Evolutionary conservation across 53 echinoderm and acorn worm genomes (phyloP).

Genomic region (Crossaster papposus): DNA sequence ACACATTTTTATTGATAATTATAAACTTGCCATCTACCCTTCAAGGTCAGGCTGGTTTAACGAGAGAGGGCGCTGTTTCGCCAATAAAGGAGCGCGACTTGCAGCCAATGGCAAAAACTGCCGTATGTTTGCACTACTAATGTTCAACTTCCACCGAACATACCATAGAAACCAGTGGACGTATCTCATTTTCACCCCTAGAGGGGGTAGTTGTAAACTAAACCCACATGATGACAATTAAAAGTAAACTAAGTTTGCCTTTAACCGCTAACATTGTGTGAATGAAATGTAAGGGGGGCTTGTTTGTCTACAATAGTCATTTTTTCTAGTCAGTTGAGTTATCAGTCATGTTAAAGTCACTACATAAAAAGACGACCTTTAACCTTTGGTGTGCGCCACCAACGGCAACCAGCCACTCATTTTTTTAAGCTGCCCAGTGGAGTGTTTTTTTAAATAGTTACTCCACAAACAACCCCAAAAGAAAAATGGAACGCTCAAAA

Average conservation of each 20-base stretch:
- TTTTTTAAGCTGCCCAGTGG: constrained; percentile 64
- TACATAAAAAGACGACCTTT: constrained; percentile 54
- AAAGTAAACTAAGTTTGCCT: too few species aligned
- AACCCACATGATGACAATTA: not conserved
- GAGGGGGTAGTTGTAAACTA: not conserved
- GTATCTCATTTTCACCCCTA: too few species aligned
- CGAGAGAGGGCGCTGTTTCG: too few species aligned
- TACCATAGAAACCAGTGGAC: too few species aligned
- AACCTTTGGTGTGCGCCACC: constrained; percentile 52
- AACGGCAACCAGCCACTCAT: constrained; percentile 45
- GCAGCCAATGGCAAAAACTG: too few species aligned
- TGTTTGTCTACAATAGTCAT: not conserved
- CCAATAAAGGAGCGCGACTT: too few species aligned
- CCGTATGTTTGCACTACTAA: too few species aligned
- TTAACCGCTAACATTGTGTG: too few species aligned
- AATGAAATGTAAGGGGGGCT: not conserved
- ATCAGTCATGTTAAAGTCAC: constrained; percentile 45
- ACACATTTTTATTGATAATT: too few species aligned
- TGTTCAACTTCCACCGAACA: too few species aligned
- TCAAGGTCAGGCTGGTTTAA: too few species aligned
- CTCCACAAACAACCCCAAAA: constrained; percentile 21
- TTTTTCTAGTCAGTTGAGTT: constrained; percentile 27
- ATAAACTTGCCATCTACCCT: too few species aligned
- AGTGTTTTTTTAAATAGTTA: constrained; percentile 38
- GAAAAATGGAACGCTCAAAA: constrained; percentile 17